These are phyloP conservation scores for Dioctria rufipes DNA, from an alignment of 2,888 invertebrate genomes.

Conservation along the genomic window DNA sequence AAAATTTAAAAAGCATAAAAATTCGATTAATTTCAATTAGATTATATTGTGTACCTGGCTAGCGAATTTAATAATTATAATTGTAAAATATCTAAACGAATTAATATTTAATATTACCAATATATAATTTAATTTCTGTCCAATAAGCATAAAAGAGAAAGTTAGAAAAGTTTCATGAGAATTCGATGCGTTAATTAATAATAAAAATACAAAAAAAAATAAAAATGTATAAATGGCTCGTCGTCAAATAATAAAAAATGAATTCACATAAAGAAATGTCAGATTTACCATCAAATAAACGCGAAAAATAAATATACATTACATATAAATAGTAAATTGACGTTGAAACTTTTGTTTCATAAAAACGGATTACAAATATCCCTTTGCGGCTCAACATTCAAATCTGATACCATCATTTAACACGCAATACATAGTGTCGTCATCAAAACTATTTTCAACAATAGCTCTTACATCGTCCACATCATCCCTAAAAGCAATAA, in stretches of 20 bases:
- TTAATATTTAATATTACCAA: not conserved
- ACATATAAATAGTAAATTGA: too few species aligned
- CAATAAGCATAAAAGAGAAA: not conserved
- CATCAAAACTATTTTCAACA: slow-evolving; percentile 33
- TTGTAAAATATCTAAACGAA: slow-evolving; percentile 1
- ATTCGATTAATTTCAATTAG: slow-evolving; percentile 8
- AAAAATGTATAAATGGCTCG: slow-evolving; percentile 20
- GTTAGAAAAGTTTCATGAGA: not conserved
- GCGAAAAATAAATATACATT: not conserved
- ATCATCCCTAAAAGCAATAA: slow-evolving; percentile 14
- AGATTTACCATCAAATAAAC: not conserved
- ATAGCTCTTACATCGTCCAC: not conserved
- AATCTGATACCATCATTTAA: slow-evolving; percentile 47
- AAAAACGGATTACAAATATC: slow-evolving; percentile 49
- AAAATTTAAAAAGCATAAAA: not conserved
- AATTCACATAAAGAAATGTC: not conserved
- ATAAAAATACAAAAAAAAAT: slow-evolving; percentile 1
- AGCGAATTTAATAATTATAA: slow-evolving; percentile 50
- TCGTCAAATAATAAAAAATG: slow-evolving; percentile 4
- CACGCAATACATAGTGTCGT: not conserved
- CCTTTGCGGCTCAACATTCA: slow-evolving; percentile 53
- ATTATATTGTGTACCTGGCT: slow-evolving; percentile 50
- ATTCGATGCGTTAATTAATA: not conserved
- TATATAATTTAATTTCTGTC: not conserved
- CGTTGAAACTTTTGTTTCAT: not conserved